Evolutionary conservation across 1,140 invertebrate genomes (phyloP), one percentile per base, ranked within the genome.

Genomic region (Venturia canescens): DNA sequence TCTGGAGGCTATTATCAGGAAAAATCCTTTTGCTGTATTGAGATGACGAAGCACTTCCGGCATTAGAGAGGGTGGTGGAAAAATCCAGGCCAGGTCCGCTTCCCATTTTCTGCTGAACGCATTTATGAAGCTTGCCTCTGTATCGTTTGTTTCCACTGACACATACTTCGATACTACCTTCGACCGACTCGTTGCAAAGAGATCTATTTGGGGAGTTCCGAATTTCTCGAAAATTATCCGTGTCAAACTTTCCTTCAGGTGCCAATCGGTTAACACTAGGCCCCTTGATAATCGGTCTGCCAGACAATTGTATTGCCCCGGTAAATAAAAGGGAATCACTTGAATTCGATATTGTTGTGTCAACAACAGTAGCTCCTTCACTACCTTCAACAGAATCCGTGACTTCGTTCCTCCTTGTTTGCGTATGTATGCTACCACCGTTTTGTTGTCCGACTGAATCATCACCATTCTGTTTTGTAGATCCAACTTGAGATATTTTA

Each of bases 391-490:
- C 1, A 85, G 79, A 0, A n/a, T 23, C 38, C 48, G 81, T 34
- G 75, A 83, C 63, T 83, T 71, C 0, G 83, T 86, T 21, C 85
- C 85, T 3, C 84, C 85, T 66, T 87, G 80, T 15, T 87, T 86
- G 9, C 71, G 67, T 18, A 87, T 70, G 77, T 86, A 87, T 13
- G 82, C 80, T n/a, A 86, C 74, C 5, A 83, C 84, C 0, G 89
- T 89, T 18, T 70, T 83, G 83, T 87, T 91, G 88, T 91, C 88
- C 76, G 84, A 86, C 71, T 90, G 90, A 9, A 89, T 53, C 18
- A 87, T 67, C 0, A 89, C 48, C 0, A 80, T 75, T 23, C 26
- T 79, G 21, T 79, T 31, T 34, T 16, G 13, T 18, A 87, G 67
- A 26, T 78, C 77, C 18, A 74, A 26, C 23, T 83, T 67, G 69